Conservation (phyloP, 2,888 invertebrate species). For the Synanthedon andrenaeformis region DNA sequence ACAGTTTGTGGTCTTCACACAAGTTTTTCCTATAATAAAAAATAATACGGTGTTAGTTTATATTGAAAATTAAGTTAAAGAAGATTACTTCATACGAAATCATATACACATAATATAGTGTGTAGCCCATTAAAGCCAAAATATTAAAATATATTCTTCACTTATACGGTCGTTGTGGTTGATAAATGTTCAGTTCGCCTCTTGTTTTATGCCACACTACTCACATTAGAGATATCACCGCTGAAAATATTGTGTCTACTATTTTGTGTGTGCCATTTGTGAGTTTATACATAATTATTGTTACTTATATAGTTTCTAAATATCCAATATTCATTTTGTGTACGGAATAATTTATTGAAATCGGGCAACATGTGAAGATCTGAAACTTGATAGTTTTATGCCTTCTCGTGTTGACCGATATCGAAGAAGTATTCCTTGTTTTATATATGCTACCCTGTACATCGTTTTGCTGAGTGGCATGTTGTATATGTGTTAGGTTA, state of each 20-base stretch:
- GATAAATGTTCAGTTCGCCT: constrained; percentile 9
- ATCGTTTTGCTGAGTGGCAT: constrained; percentile 37
- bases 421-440: no score
- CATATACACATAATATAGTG: neutral
- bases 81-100: no score
- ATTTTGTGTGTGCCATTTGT: constrained; percentile 5
- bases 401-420: no score
- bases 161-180: constrained; percentile 23
- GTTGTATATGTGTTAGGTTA: constrained; percentile 54
- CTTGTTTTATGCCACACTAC: constrained; percentile 14
- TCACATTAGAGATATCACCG: constrained; percentile 12
- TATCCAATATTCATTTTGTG: constrained; percentile 12
- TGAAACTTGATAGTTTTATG: no score
- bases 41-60: neutral
- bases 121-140: neutral
- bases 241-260: constrained; percentile 6
- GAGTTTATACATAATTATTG: constrained; percentile 1
- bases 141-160: no score
- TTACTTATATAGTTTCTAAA: constrained; percentile 1
- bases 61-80: neutral
- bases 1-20: neutral
- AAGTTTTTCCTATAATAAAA: neutral
- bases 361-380: no score
- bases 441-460: constrained; percentile 2
- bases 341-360: neutral